phyloP scores from a whole-genome alignment of 2,113 vertebrate genomes.

The Ailurus styani region DNA sequence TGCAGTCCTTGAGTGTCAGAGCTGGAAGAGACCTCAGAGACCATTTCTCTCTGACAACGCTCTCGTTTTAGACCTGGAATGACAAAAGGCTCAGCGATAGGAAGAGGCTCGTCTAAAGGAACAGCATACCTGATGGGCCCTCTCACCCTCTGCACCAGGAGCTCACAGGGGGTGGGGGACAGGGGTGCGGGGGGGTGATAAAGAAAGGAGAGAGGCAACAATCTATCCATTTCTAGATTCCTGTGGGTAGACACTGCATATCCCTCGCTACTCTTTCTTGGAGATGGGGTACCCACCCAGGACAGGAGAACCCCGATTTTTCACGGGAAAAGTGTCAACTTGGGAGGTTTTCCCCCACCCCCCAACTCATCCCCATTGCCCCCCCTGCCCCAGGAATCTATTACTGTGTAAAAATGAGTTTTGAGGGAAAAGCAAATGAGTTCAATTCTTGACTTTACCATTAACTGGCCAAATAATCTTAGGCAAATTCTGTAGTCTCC shows the following conservation, averaged over 20 bases:
- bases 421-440: background rate
- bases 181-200: background rate
- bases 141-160: background rate
- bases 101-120: background rate
- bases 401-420: background rate
- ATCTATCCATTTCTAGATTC: background rate
- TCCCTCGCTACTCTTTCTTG: background rate
- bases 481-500: background rate
- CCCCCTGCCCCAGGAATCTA: background rate
- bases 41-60: background rate
- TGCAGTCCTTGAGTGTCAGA: background rate
- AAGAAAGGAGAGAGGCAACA: background rate
- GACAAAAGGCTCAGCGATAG: background rate
- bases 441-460: background rate
- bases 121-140: background rate
- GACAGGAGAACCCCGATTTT: background rate
- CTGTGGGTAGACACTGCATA: background rate
- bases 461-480: background rate
- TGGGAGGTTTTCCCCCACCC: background rate
- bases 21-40: slow-evolving; percentile 1
- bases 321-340: background rate
- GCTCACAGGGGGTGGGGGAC: background rate
- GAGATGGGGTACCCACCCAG: background rate
- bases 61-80: slow-evolving; percentile 24
- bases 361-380: no score